These are phyloP conservation scores for Rhinella marina DNA, from an alignment of 2,797 vertebrate genomes.

Conservation along the genomic window DNA sequence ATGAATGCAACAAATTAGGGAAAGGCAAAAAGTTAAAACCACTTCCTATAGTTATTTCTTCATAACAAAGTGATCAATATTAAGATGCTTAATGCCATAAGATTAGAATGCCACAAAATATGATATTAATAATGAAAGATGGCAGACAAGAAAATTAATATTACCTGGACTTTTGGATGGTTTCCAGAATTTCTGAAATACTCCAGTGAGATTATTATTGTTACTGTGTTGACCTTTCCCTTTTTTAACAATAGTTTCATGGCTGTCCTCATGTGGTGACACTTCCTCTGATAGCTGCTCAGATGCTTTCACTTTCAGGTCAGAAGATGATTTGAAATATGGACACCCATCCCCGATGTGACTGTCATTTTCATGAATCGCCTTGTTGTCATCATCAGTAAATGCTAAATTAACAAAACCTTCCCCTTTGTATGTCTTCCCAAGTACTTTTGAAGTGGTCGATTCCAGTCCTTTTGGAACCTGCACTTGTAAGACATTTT, in stretches of 20 bases:
- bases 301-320: slow-evolving; percentile 26
- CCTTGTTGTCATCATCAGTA: slow-evolving; percentile 70
- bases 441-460: slow-evolving; percentile 70
- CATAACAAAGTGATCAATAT: not conserved
- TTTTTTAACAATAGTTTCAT: slow-evolving; percentile 6
- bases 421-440: slow-evolving; percentile 66
- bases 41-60: not conserved
- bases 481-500: not conserved
- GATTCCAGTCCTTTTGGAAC: slow-evolving; percentile 62
- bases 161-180: slow-evolving; percentile 72
- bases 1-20: too few relatives aligned
- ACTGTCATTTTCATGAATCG: slow-evolving; percentile 30
- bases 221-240: not conserved
- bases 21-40: too few relatives aligned
- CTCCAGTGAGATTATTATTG: slow-evolving; percentile 56
- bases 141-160: not conserved
- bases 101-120: not conserved
- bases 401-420: slow-evolving; percentile 78
- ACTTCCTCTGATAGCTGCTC: not conserved
- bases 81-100: not conserved
- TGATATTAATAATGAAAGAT: not conserved
- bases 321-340: not conserved
- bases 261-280: slow-evolving; percentile 54
- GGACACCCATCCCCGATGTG: slow-evolving; percentile 16
- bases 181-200: slow-evolving; percentile 64